These are phyloP conservation scores for Montifringilla adamsi DNA, from an alignment of 2,113 vertebrate species.

Conservation along the genomic window DNA sequence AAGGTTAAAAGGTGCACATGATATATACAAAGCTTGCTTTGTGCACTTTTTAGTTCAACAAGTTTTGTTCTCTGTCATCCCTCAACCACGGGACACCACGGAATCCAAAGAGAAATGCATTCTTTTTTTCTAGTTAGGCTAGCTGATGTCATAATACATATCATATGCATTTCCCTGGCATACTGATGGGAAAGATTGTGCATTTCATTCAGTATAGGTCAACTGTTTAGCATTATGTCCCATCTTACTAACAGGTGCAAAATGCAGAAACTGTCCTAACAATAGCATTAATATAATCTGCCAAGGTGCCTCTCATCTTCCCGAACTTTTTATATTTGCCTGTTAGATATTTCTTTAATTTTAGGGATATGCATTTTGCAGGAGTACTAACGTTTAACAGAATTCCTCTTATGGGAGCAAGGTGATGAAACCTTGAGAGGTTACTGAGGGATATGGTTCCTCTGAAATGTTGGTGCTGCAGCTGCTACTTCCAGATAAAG, in stretches of 20 bases:
- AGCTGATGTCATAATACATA: neutral
- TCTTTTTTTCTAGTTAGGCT: neutral
- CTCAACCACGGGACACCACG: neutral
- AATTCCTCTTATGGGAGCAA: neutral
- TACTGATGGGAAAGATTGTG: neutral
- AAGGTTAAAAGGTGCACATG: neutral
- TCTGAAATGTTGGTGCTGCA: neutral
- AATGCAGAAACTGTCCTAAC: neutral
- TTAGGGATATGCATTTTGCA: neutral
- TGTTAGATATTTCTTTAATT: neutral
- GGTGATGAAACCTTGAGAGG: neutral
- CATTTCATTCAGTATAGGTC: neutral
- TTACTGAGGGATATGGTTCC: neutral
- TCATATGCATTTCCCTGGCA: neutral
- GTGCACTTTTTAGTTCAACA: neutral
- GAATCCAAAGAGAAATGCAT: neutral
- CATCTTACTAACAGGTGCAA: neutral
- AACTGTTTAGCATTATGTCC: neutral
- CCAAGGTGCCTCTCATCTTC: neutral
- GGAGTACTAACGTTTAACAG: neutral
- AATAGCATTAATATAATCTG: neutral
- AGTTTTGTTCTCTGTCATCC: neutral
- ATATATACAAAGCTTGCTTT: neutral
- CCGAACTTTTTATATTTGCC: neutral
- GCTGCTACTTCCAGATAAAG: conserved; percentile 20